A percentile compares a stretch with the other conserved stretches of the same genome.
Conservation (phyloP, 2,797 vertebrate genomes). For the Babyrousa celebensis region DNA sequence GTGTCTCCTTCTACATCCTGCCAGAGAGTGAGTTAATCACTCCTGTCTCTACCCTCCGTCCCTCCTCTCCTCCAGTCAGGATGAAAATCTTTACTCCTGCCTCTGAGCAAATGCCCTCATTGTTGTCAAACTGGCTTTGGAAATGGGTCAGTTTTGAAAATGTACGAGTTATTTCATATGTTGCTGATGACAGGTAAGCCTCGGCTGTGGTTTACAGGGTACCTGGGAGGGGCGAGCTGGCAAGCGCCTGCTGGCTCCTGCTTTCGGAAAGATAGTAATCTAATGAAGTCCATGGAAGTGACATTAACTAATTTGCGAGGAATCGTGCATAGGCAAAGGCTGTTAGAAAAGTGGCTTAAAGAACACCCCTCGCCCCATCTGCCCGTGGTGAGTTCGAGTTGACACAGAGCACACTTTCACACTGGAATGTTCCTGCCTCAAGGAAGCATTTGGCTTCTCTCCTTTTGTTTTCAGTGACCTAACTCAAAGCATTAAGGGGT, state of each 20-base stretch:
- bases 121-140: not conserved
- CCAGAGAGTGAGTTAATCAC: not conserved
- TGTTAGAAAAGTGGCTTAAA: not conserved
- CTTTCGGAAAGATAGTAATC: not conserved
- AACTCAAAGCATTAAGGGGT: not conserved
- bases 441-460: not conserved
- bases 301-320: not conserved
- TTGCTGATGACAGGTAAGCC: not conserved
- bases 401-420: not conserved
- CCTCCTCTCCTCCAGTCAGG: not conserved
- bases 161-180: not conserved
- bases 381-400: too few relatives aligned
- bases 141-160: not conserved
- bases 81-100: not conserved
- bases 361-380: not conserved
- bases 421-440: not conserved
- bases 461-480: slow-evolving; percentile 3
- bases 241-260: not conserved
- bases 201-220: not conserved
- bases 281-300: not conserved
- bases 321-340: not conserved
- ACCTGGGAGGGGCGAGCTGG: not conserved
- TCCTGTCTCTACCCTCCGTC: not conserved
- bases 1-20: not conserved
- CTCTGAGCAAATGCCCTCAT: not conserved